Conservation (phyloP, 2,888 invertebrate species). For the Anthoptus insignis region DNA sequence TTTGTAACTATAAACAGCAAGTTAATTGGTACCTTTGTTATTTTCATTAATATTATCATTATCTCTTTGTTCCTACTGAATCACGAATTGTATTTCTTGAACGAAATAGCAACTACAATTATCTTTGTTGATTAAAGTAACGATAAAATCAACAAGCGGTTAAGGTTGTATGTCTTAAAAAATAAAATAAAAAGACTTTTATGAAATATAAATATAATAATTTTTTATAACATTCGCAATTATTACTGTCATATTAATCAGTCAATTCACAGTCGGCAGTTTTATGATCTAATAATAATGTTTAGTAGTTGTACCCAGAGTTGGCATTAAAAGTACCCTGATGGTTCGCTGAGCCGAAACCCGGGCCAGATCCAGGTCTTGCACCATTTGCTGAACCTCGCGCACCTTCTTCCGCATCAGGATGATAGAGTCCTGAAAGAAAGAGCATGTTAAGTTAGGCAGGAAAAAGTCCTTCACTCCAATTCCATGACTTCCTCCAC, state of each 20-base stretch:
- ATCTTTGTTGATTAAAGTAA: too few species aligned
- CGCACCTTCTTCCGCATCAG: conserved; percentile 25
- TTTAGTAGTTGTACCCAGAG: conserved; percentile 63
- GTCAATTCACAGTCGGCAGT: not conserved
- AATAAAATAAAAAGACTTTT: too few species aligned
- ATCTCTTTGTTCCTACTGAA: too few species aligned
- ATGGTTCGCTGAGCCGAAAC: conserved; percentile 56
- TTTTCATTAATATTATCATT: too few species aligned
- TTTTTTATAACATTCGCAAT: not conserved
- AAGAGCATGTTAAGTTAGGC: too few species aligned
- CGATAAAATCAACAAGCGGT: too few species aligned
- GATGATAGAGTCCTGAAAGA: conserved; percentile 47
- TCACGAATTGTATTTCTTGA: too few species aligned
- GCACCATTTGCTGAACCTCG: conserved; percentile 11
- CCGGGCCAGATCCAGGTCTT: conserved; percentile 32
- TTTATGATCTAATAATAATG: conserved; percentile 8
- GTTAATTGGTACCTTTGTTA: too few species aligned
- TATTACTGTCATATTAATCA: not conserved
- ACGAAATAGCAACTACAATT: too few species aligned
- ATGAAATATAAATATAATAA: not conserved
- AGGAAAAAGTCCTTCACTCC: too few species aligned
- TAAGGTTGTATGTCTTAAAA: too few species aligned
- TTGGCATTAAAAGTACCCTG: conserved; percentile 62
- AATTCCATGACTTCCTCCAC: not conserved
- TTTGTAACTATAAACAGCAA: too few species aligned